Conservation (phyloP, 2,113 vertebrate species). For the Agelaius phoeniceus region DNA sequence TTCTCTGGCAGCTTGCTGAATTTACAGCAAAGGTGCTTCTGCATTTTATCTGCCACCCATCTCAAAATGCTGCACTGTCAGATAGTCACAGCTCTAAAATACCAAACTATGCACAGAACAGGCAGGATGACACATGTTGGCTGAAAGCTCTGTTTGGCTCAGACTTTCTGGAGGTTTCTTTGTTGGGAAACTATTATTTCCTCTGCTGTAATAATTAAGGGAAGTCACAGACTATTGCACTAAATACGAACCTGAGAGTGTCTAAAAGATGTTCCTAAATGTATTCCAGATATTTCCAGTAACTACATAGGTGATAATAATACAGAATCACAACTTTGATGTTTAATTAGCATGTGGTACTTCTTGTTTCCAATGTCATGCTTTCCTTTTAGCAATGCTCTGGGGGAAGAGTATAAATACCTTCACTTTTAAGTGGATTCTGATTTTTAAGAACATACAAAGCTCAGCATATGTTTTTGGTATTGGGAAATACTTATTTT, state of each 20-base stretch:
- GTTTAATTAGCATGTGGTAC: background rate
- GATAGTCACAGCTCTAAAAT: background rate
- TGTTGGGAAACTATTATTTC: background rate
- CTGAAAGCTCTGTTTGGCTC: background rate
- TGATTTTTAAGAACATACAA: background rate
- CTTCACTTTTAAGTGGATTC: background rate
- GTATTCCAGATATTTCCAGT: background rate
- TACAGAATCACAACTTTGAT: background rate
- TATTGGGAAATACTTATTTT: background rate
- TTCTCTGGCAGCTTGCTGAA: background rate
- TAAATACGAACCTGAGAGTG: background rate
- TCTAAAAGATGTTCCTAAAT: background rate
- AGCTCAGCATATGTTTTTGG: background rate
- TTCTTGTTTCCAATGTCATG: background rate
- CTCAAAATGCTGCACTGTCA: background rate
- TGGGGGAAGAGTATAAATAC: background rate
- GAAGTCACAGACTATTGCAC: background rate
- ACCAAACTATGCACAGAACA: background rate
- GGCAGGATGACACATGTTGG: rapidly evolving
- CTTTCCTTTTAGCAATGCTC: background rate
- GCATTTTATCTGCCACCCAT: background rate
- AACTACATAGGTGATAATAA: background rate
- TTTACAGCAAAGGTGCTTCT: background rate
- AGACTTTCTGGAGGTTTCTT: background rate
- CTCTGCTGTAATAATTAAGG: background rate